Evolutionary conservation across 2,888 invertebrate genomes (phyloP).

Genomic region (Chymomyza caudatula): DNA sequence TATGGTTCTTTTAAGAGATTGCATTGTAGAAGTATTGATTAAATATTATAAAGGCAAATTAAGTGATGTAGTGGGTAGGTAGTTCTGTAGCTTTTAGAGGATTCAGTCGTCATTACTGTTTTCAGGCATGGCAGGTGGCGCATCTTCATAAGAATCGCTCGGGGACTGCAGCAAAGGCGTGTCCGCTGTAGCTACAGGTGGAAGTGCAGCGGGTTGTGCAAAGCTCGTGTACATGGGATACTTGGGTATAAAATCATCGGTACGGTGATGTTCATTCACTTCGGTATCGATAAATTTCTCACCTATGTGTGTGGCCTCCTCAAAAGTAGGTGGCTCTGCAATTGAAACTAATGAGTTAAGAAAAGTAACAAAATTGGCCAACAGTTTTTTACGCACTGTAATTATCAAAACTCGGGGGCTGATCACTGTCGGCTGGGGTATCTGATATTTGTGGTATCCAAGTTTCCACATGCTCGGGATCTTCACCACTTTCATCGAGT

Average conservation of each 20-base stretch:
- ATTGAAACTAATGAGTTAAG: neutral
- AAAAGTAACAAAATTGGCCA: neutral
- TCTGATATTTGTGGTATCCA: conserved; percentile 60
- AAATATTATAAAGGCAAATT: no score
- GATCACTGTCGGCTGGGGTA: conserved; percentile 36
- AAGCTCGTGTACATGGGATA: conserved; percentile 65
- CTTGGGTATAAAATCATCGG: conserved; percentile 61
- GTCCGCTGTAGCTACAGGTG: neutral
- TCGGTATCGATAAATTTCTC: conserved; percentile 58
- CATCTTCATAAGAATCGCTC: no score
- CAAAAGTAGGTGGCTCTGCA: conserved; percentile 62
- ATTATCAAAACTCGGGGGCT: conserved; percentile 60
- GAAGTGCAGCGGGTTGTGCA: neutral
- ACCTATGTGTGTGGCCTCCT: conserved; percentile 53
- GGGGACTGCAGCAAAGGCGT: neutral
- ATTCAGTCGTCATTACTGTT: no score
- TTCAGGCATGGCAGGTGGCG: no score
- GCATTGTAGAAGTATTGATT: no score
- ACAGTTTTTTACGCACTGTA: conserved; percentile 47
- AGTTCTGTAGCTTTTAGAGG: no score
- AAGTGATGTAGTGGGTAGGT: neutral
- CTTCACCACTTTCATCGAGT: conserved; percentile 47
- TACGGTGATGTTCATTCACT: conserved; percentile 50
- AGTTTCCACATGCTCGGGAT: conserved; percentile 35
- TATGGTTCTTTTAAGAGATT: no score